Evolutionary conservation across 2,797 vertebrate genomes (phyloP), one percentile per base, ranked within the genome.

Genomic region (Erethizon dorsatum): DNA sequence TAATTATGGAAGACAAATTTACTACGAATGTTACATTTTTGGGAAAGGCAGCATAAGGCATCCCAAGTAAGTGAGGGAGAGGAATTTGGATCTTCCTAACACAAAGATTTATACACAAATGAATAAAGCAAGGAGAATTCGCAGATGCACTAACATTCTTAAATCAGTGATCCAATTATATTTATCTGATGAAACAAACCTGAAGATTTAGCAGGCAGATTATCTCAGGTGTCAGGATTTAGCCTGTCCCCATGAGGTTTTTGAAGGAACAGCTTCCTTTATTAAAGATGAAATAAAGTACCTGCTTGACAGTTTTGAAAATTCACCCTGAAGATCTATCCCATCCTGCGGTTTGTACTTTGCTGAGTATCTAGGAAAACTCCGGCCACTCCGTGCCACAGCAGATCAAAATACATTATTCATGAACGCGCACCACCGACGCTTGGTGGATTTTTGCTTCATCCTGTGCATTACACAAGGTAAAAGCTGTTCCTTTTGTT

Each of bases 141-240:
- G 47, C 41, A 96, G 91, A 94, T 91, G 89, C 86, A 92, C 41
- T 54, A 69, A 31, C 41, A 83, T 67, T 80, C 24, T 92, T 90
- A 95, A 91, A 61, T 88, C 85, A 93, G 67, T 45, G 52, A 96
- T 96, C 41, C 56, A 90, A 82, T 97, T 97, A 93, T 79, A 73
- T 83, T 71, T 90, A 84, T 65, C 88, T 88, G 47, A 96, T 95
- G 67, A 94, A 96, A 71, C 24, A 95, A 91, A 86, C 65, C 24
- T 79, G 73, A 97, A 92, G 84, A n/a, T 87, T 73, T 71, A 67
- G 28, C 56, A 41, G 22, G 28, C 33, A 65, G 63, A 88, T 95
- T 71, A 83, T 93, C 93, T 90, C 80, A 95, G 61, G 65, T 79
- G 88, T 73, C 13, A 82, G 28, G 50, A 88, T 80, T 89, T 88